Evolutionary conservation across 2,113 vertebrate genomes (phyloP), one percentile per base, ranked within the genome.

Genomic region (Hippocampus guttulatus): DNA sequence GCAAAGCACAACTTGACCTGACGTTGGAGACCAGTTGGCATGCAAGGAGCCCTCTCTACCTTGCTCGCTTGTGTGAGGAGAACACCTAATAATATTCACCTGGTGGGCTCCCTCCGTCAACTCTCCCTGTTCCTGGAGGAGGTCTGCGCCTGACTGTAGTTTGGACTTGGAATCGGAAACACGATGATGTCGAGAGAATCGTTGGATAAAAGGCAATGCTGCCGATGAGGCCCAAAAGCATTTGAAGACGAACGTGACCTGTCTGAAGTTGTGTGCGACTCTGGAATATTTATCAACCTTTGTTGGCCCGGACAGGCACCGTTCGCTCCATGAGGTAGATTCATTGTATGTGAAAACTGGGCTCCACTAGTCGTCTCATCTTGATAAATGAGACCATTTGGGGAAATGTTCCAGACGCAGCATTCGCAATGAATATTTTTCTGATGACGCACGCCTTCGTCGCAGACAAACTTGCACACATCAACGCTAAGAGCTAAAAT

Each of bases 321-420:
- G 75, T 78, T 62, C 30, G 77, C 76, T 73, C 58, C 27, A 14
- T 38, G 62, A 82, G 79, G 88, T 80, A 69, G 82, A 89, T 88
- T 84, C 70, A 76, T 86, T 83, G 78, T 70, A 75, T 38, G 62
- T 58, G 27, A 72, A 74, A 64, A 83, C 41, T 72, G 78, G 84
- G 78, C 81, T 86, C 78, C 76, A 57, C 61, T 76, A 60, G 68
- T 71, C 75, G 69, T 76, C 75, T 88, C 82, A 90, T 86, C 74
- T 65, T 88, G 86, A 89, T 86, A 47, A 73, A 90, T 89, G 85
- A 78, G 79, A 83, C 80, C 63, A 67, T 75, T 79, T 79, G 62
- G 47, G 76, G 45, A 76, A 77, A 69, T 40, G 47, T 7, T 51
- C 66, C 78, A 63, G 73, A 73, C 75, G 80, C 75, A 85, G 85